Evolutionary conservation across 2,113 vertebrate species (phyloP).

Genomic region (Jaculus jaculus): DNA sequence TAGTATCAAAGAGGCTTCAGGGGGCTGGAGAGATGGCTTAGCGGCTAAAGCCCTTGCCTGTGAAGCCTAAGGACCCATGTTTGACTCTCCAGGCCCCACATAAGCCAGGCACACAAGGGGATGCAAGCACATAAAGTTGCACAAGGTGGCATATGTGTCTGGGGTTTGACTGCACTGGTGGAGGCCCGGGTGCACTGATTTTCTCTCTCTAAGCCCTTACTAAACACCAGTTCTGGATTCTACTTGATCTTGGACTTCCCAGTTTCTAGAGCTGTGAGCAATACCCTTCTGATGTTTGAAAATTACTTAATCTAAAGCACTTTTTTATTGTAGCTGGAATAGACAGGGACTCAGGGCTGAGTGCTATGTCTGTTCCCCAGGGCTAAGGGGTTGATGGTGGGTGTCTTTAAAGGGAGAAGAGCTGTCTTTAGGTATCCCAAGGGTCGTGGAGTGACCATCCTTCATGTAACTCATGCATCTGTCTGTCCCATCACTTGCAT

Average conservation of each 20-base stretch:
- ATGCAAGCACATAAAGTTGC: too few relatives aligned
- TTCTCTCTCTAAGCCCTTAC: too few relatives aligned
- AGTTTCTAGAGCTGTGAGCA: neutral
- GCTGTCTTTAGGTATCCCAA: neutral
- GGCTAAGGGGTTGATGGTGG: neutral
- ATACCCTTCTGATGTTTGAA: neutral
- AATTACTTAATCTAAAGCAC: neutral
- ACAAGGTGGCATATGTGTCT: too few relatives aligned
- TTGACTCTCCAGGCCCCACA: too few relatives aligned
- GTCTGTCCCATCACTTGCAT: neutral
- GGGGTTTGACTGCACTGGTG: too few relatives aligned
- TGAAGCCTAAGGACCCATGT: too few relatives aligned
- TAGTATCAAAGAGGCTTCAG: neutral
- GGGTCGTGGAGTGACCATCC: neutral
- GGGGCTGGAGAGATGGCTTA: too few relatives aligned
- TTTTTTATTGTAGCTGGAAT: neutral
- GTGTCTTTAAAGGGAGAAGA: conserved; percentile 14
- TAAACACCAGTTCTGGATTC: neutral
- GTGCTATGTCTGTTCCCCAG: neutral
- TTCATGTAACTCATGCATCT: neutral
- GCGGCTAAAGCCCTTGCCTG: too few relatives aligned
- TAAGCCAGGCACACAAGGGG: too few relatives aligned
- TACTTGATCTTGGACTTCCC: neutral
- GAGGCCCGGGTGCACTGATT: too few relatives aligned
- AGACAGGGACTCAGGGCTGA: neutral